Evolutionary conservation across 2,888 invertebrate species (phyloP).

Genomic region (Macaria liturata): DNA sequence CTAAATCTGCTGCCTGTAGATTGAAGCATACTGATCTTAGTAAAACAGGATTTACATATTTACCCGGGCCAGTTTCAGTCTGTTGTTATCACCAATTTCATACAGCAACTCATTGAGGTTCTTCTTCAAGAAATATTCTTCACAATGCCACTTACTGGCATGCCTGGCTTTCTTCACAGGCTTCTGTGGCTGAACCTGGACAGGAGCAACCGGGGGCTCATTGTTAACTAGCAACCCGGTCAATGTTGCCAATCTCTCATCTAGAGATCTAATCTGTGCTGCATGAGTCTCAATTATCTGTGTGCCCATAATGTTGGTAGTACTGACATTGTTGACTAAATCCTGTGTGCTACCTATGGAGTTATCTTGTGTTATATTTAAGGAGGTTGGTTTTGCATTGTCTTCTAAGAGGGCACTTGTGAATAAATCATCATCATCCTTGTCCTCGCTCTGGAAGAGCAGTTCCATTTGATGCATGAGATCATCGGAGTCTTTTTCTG

Average conservation of each 20-base stretch:
- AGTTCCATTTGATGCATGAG: constrained; percentile 71
- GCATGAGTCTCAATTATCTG: constrained; percentile 54
- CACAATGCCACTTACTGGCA: constrained; percentile 72
- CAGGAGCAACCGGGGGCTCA: constrained; percentile 31
- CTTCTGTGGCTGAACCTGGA: constrained; percentile 32
- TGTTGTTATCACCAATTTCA: constrained; percentile 66
- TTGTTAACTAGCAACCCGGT: constrained; percentile 53
- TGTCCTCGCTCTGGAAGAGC: constrained; percentile 62
- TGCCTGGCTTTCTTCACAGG: constrained; percentile 30
- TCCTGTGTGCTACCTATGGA: constrained; percentile 2
- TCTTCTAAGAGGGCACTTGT: constrained; percentile 48
- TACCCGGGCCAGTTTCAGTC: constrained; percentile 64
- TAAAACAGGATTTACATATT: neutral
- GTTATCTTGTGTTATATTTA: neutral
- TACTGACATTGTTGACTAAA: neutral
- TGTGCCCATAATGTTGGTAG: constrained; percentile 18
- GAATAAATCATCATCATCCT: constrained; percentile 73
- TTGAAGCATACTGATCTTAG: too few species aligned
- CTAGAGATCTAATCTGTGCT: constrained; percentile 60
- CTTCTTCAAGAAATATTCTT: constrained; percentile 70
- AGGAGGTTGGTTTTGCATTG: constrained; percentile 6
- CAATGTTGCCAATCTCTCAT: constrained; percentile 63
- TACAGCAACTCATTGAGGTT: constrained; percentile 67
- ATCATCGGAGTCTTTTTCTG: constrained; percentile 54
- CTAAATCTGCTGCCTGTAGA: too few species aligned